These are phyloP conservation scores for Tyrannus savana DNA, from an alignment of 2,113 vertebrate species.

Conservation along the genomic window DNA sequence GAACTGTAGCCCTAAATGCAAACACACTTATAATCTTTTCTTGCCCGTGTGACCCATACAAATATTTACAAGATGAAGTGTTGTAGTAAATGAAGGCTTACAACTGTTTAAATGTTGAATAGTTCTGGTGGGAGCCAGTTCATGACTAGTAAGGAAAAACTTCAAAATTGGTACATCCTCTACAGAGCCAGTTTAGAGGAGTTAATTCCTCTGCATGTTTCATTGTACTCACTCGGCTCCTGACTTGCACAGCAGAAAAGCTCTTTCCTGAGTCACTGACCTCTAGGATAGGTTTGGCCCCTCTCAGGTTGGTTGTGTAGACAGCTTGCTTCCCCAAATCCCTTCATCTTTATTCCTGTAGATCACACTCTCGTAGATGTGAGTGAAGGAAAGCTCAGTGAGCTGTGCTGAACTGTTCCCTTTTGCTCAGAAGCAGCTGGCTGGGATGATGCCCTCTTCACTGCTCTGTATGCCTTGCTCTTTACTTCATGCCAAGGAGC, in stretches of 20 bases:
- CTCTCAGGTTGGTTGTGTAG: neutral
- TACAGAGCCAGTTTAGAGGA: neutral
- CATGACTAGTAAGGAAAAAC: neutral
- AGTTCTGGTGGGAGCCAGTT: neutral
- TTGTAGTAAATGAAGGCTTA: neutral
- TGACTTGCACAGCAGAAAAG: neutral
- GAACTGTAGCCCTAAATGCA: neutral
- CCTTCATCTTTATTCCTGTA: neutral
- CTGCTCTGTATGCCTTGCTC: neutral
- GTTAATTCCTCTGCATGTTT: neutral
- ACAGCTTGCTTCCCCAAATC: neutral
- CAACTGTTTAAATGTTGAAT: neutral
- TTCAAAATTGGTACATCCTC: neutral
- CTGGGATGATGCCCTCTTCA: neutral
- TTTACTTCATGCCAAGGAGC: neutral
- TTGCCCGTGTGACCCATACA: neutral
- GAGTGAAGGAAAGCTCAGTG: neutral
- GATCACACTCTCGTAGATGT: neutral
- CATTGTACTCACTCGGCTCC: neutral
- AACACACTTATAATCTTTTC: neutral
- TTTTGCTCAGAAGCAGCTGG: neutral
- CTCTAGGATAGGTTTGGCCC: neutral
- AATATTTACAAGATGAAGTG: neutral
- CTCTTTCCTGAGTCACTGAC: neutral
- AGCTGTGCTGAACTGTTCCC: neutral